Evolutionary conservation across 2,797 vertebrate species (phyloP), one percentile per base, ranked within the genome.

Genomic region (Ctenochaetus hawaiiensis): DNA sequence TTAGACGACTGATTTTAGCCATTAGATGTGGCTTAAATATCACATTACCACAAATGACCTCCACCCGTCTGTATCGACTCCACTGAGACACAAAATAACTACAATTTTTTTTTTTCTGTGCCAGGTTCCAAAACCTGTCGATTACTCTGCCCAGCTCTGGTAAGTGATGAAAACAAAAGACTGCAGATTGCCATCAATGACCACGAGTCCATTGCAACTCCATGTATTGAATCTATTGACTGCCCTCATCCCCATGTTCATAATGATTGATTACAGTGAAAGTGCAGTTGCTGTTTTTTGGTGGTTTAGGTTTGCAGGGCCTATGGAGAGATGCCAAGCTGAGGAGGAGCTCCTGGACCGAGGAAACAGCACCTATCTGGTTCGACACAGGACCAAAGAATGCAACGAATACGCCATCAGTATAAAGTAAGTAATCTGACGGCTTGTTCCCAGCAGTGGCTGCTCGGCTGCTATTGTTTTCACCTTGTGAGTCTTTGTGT

Each of bases 321-420:
- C 96, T 16, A 97, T 99, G 96, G 97, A 97, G 91, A 96, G 98
- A 85, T 34, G 94, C 82, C 97, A 99, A 85, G 98, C 98, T 5
- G 98, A 98, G 90, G 94, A 92, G 63, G 95, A 97, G 89, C 97
- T 99, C 39, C 94, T 95, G 76, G 97, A 97, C 84, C 92, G 96
- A 84, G 94, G 93, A 74, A 97, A 97, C 80, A 95, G 98, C 91
- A 98, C 98, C 65, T 99, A 97, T 86, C 93, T 99, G 86, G 94
- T 99, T 82, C 95, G 98, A 51, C 96, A 97, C 94, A 94, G 98
- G 88, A 97, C 96, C 70, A 97, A 96, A 90, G 98, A 99, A 83
- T 96, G 94, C 52, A 96, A 96, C 16, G 97, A 99, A 90, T 99
- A 98, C n/a, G 98, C 98, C 77, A 97, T 99, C 90, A 99, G 98